A percentile compares a stretch with the other conserved stretches of the same genome.
Evolutionary conservation across 1,140 invertebrate species (phyloP).

Genomic region (Pogonomyrmex californicus): DNA sequence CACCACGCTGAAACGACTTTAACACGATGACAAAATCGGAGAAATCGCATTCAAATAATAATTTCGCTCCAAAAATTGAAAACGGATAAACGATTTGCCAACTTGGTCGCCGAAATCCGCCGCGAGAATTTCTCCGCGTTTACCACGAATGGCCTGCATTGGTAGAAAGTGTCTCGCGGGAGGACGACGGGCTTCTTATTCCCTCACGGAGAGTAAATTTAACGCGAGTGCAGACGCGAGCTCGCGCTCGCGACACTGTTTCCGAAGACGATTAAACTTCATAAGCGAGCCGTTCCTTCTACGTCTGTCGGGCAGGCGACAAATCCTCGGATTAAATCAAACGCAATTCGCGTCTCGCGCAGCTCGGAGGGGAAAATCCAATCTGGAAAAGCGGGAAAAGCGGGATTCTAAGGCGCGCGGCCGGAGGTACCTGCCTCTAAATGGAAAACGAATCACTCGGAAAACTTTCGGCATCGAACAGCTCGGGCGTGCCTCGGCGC

Average conservation of each 20-base stretch:
- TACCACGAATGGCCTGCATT: not conserved
- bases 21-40: too few species aligned
- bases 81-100: not conserved
- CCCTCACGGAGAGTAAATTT: constrained; percentile 34
- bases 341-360: constrained; percentile 25
- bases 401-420: not conserved
- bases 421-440: constrained; percentile 39
- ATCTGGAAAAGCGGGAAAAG: constrained; percentile 56
- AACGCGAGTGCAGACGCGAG: constrained; percentile 36
- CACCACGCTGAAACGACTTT: too few species aligned
- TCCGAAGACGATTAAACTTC: constrained; percentile 57
- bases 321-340: constrained; percentile 68
- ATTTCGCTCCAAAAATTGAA: not conserved
- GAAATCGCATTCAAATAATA: not conserved
- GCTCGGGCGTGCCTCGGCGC: constrained; percentile 49
- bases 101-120: not conserved
- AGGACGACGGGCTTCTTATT: not conserved
- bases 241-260: constrained; percentile 15
- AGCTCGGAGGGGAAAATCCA: constrained; percentile 64
- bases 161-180: not conserved
- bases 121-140: not conserved
- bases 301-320: constrained; percentile 51
- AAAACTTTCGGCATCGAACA: constrained; percentile 72
- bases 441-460: constrained; percentile 77
- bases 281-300: constrained; percentile 53